Percentiles rank a stretch among this genome's conserved stretches.
Conservation (phyloP, 2,888 invertebrate species). For the Marronus borbonicus region DNA sequence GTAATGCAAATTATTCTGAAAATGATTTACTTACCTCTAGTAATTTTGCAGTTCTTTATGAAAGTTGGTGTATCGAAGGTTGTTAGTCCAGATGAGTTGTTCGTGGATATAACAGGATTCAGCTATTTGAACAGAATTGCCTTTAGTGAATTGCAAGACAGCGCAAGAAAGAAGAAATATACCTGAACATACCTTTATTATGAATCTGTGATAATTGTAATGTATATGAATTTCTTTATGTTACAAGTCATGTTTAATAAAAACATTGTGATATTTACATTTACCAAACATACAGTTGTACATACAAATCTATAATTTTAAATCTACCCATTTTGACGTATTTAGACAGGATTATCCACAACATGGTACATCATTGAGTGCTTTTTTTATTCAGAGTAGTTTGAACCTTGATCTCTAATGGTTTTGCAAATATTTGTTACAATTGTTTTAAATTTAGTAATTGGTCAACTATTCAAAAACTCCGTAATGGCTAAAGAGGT, state of each 20-base stretch:
- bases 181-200: neutral
- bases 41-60: constrained; percentile 81
- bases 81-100: constrained; percentile 80
- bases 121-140: constrained; percentile 69
- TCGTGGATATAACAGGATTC: constrained; percentile 82
- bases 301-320: constrained; percentile 62
- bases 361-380: no score
- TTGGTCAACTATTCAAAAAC: no score
- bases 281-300: constrained; percentile 72
- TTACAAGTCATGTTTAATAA: neutral
- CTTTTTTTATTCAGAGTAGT: no score
- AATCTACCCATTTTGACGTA: no score
- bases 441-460: no score
- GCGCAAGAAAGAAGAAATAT: constrained; percentile 56
- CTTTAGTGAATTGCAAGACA: constrained; percentile 66
- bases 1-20: constrained; percentile 58
- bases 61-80: constrained; percentile 79
- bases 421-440: no score
- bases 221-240: no score
- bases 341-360: no score
- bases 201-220: neutral
- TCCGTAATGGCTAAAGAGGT: no score
- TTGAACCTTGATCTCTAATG: no score
- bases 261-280: neutral
- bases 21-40: neutral